Conservation (phyloP, 2,888 invertebrate genomes). For the Idaea biselata region DNA sequence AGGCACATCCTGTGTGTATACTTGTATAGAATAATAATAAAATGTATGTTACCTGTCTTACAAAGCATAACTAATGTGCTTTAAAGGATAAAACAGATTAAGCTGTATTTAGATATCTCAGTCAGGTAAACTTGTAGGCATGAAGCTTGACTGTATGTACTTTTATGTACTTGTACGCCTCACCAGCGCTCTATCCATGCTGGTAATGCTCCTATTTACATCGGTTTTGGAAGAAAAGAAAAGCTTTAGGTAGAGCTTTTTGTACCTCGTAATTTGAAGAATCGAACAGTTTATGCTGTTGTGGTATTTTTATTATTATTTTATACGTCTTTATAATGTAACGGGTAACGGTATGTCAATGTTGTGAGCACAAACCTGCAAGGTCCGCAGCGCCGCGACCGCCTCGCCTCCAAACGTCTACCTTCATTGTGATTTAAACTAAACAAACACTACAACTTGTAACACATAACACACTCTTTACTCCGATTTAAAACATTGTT, state of each 20-base stretch:
- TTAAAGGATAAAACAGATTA: too few species aligned
- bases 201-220: too few species aligned
- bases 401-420: conserved; percentile 60
- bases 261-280: neutral
- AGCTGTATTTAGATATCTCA: neutral
- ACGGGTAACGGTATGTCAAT: conserved; percentile 11
- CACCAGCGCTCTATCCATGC: too few species aligned
- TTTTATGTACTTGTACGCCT: neutral
- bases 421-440: conserved; percentile 69
- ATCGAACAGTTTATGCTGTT: neutral
- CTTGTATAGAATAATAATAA: too few species aligned
- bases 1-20: too few species aligned
- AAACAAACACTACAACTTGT: conserved; percentile 50
- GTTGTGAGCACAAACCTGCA: conserved; percentile 59
- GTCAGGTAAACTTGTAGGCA: neutral
- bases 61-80: too few species aligned
- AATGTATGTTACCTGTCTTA: too few species aligned
- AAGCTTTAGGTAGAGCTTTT: too few species aligned
- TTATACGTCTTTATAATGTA: conserved; percentile 7
- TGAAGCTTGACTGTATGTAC: neutral
- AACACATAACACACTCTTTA: conserved; percentile 37
- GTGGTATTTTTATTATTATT: neutral
- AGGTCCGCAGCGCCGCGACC: conserved; percentile 61
- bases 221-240: too few species aligned
- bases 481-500: conserved; percentile 45